A percentile compares a stretch with the other conserved stretches of the same genome.
phyloP scores from a whole-genome alignment of 1,140 invertebrate genomes.

The Hylyphantes graminicola region DNA sequence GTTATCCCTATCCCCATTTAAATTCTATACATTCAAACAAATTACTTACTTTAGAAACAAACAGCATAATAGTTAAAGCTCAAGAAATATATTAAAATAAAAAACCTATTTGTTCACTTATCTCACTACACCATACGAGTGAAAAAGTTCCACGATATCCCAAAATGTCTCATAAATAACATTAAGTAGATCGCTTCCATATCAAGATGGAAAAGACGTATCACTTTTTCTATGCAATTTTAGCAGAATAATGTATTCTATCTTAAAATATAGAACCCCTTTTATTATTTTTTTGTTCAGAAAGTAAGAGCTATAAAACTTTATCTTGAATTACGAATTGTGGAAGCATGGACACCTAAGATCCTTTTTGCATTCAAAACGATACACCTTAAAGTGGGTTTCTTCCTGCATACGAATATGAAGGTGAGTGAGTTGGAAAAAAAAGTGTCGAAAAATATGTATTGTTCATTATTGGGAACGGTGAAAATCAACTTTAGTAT shows the following conservation, averaged over 20 bases:
- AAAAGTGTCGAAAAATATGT: too few relatives aligned
- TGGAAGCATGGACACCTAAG: neutral
- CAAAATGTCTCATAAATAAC: slow-evolving; percentile 16
- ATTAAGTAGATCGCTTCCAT: slow-evolving; percentile 18
- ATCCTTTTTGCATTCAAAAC: slow-evolving; percentile 45
- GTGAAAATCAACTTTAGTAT: too few relatives aligned
- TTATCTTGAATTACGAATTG: slow-evolving; percentile 44
- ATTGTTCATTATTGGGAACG: too few relatives aligned
- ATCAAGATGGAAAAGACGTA: slow-evolving; percentile 14
- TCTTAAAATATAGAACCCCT: neutral
- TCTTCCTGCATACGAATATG: slow-evolving; percentile 35
- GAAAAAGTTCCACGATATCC: neutral
- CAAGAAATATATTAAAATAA: too few relatives aligned
- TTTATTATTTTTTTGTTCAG: slow-evolving; percentile 12
- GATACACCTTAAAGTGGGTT: slow-evolving; percentile 43
- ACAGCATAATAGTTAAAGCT: too few relatives aligned
- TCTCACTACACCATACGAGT: too few relatives aligned
- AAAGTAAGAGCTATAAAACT: slow-evolving; percentile 42
- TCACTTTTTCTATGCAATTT: slow-evolving; percentile 5
- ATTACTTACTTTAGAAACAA: too few relatives aligned
- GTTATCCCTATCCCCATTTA: too few relatives aligned
- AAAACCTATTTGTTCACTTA: too few relatives aligned
- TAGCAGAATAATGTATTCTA: slow-evolving; percentile 23
- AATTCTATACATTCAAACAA: too few relatives aligned
- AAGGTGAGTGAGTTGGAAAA: neutral